Percentiles rank a stretch among this genome's conserved stretches.
Conservation (phyloP, 1,140 invertebrate species). For the Reticulitermes speratus region DNA sequence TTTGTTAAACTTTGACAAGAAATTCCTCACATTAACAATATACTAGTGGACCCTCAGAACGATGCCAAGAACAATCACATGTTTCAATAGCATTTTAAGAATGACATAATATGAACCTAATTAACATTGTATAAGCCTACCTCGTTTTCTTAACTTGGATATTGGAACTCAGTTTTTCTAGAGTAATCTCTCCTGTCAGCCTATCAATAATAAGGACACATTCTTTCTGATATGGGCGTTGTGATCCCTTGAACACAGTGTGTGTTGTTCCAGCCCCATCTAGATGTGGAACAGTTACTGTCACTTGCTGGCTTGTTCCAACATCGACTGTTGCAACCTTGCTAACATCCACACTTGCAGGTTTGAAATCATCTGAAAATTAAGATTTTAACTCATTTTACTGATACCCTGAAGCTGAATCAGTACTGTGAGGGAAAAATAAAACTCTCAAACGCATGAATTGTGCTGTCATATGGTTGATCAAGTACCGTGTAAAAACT, state of each 20-base stretch:
- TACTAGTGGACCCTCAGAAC: no score
- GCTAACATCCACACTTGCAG: conserved; percentile 89
- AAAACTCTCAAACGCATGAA: not conserved
- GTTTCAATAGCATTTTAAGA: no score
- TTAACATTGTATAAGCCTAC: conserved; percentile 45
- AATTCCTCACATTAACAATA: no score
- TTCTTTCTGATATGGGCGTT: conserved; percentile 86
- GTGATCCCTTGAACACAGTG: conserved; percentile 92
- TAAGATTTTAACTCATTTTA: conserved; percentile 10
- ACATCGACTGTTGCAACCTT: conserved; percentile 89
- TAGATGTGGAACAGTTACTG: conserved; percentile 91
- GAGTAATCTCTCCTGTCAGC: conserved; percentile 84
- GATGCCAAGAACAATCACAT: no score
- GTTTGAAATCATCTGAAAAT: conserved; percentile 92
- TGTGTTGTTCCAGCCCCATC: conserved; percentile 84
- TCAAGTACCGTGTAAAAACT: conserved; percentile 46
- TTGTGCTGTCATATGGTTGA: not conserved
- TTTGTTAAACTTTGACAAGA: no score
- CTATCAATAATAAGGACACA: conserved; percentile 94
- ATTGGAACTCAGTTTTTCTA: conserved; percentile 87
- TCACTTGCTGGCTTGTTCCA: conserved; percentile 71
- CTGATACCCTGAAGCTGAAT: not conserved
- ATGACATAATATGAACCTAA: no score
- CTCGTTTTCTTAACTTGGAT: conserved; percentile 95
- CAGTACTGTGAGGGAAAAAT: conserved; percentile 17